Conservation (phyloP, 2,113 vertebrate species). For the Alectura lathami region DNA sequence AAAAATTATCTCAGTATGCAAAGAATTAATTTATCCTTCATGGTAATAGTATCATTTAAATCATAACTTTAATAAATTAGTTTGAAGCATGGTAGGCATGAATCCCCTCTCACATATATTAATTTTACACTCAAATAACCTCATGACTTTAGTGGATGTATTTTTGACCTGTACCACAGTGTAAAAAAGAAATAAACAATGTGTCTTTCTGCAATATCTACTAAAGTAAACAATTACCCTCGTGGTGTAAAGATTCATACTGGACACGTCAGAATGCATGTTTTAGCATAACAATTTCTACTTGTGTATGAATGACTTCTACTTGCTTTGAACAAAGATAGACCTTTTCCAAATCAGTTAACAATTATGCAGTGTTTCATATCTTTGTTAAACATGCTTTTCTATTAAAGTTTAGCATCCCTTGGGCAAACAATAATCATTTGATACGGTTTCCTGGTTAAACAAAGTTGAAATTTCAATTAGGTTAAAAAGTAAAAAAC, state of each 20-base stretch:
- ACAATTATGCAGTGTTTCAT: slow-evolving; percentile 42
- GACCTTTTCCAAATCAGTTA: slow-evolving; percentile 57
- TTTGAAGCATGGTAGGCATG: slow-evolving; percentile 35
- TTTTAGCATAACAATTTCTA: slow-evolving; percentile 19
- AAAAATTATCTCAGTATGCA: background rate
- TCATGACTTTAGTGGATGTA: slow-evolving; percentile 13
- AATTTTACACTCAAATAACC: slow-evolving; percentile 29
- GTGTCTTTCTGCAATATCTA: background rate
- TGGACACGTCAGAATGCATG: background rate
- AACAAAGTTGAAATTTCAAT: slow-evolving; percentile 64
- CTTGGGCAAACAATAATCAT: slow-evolving; percentile 66
- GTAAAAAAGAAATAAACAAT: background rate
- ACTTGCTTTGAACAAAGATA: slow-evolving; percentile 30
- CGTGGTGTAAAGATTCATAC: slow-evolving; percentile 1
- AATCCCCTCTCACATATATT: background rate
- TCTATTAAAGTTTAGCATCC: slow-evolving; percentile 61
- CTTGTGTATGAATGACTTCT: background rate
- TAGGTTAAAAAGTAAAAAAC: slow-evolving; percentile 40
- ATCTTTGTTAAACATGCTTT: slow-evolving; percentile 61
- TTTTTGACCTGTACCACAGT: background rate
- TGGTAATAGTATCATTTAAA: slow-evolving; percentile 26
- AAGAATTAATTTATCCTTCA: slow-evolving; percentile 43
- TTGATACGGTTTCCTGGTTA: slow-evolving; percentile 53
- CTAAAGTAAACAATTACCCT: slow-evolving; percentile 21
- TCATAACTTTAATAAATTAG: slow-evolving; percentile 29